Percentiles rank a stretch among this genome's conserved stretches.
phyloP scores from a whole-genome alignment of 2,888 invertebrate genomes.

The Cheilosia urbana region DNA sequence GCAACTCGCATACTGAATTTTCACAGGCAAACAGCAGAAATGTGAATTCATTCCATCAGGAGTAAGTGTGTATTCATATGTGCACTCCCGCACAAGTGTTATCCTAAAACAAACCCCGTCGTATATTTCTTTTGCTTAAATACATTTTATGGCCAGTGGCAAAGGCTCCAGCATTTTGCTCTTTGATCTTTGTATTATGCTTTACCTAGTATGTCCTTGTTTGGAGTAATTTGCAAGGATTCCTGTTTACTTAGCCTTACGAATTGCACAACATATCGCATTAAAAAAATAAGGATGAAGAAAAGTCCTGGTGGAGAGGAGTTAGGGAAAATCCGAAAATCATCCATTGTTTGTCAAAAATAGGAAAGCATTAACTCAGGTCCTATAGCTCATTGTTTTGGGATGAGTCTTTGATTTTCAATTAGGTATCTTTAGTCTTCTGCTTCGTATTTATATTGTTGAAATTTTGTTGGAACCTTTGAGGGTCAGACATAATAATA shows the following conservation, averaged over 20 bases:
- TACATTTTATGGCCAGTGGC: slow-evolving; percentile 45
- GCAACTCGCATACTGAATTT: slow-evolving; percentile 24
- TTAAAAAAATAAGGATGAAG: not conserved
- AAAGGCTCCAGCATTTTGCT: slow-evolving; percentile 51
- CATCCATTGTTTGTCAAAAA: slow-evolving; percentile 26
- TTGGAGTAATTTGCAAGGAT: slow-evolving; percentile 51
- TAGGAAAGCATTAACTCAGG: slow-evolving; percentile 9
- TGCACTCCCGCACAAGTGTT: slow-evolving; percentile 16
- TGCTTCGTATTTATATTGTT: not conserved
- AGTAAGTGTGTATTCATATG: slow-evolving; percentile 14
- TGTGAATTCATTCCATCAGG: slow-evolving; percentile 18
- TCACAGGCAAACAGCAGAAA: slow-evolving; percentile 26
- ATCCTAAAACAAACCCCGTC: not conserved
- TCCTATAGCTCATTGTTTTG: not conserved
- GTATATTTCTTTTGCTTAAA: slow-evolving; percentile 35
- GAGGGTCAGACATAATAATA: too few species aligned
- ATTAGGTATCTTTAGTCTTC: slow-evolving; percentile 16
- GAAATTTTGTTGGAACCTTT: not conserved
- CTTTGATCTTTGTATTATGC: slow-evolving; percentile 49
- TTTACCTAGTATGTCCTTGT: slow-evolving; percentile 36
- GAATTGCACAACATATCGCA: slow-evolving; percentile 30
- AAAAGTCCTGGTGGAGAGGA: not conserved
- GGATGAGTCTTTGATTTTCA: slow-evolving; percentile 16
- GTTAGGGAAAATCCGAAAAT: slow-evolving; percentile 33
- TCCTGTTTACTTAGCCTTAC: slow-evolving; percentile 59